Conservation (phyloP, 53 echinoderm and acorn worm species). For the Holothuria scabra region DNA sequence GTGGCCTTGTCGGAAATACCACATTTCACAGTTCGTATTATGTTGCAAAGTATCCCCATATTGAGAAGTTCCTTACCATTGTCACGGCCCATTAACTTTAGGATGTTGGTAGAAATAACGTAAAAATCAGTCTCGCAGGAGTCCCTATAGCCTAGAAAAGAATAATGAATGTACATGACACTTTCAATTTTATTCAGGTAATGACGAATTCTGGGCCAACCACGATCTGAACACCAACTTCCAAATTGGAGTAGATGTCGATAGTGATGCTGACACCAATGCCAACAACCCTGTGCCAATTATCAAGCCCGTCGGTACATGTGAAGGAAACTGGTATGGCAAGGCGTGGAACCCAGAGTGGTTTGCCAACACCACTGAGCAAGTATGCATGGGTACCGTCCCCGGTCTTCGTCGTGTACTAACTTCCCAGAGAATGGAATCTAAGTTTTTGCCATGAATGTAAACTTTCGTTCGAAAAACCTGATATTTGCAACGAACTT, state of each 20-base stretch:
- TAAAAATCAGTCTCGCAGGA: neutral
- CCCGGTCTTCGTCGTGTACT: constrained; percentile 24
- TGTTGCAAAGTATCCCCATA: too few species aligned
- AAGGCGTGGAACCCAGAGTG: constrained; percentile 73
- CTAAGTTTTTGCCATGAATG: constrained; percentile 25
- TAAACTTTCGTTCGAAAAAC: too few species aligned
- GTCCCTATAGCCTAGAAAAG: neutral
- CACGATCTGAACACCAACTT: constrained; percentile 77
- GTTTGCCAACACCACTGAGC: constrained; percentile 52
- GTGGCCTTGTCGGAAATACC: too few species aligned
- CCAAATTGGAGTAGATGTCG: constrained; percentile 52
- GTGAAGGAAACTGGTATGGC: constrained; percentile 73
- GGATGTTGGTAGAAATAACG: neutral
- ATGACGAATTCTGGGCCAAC: constrained; percentile 70
- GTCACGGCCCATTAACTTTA: neutral
- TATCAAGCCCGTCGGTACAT: constrained; percentile 50
- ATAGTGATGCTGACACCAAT: neutral
- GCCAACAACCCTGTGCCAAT: neutral
- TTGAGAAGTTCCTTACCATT: too few species aligned
- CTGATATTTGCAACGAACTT: too few species aligned
- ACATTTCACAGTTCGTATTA: too few species aligned
- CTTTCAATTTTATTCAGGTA: constrained; percentile 58
- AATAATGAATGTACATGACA: neutral
- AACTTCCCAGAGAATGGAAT: constrained; percentile 29
- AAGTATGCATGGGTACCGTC: constrained; percentile 41